Evolutionary conservation across 2,113 vertebrate genomes (phyloP).

Genomic region (Dascyllus trimaculatus): DNA sequence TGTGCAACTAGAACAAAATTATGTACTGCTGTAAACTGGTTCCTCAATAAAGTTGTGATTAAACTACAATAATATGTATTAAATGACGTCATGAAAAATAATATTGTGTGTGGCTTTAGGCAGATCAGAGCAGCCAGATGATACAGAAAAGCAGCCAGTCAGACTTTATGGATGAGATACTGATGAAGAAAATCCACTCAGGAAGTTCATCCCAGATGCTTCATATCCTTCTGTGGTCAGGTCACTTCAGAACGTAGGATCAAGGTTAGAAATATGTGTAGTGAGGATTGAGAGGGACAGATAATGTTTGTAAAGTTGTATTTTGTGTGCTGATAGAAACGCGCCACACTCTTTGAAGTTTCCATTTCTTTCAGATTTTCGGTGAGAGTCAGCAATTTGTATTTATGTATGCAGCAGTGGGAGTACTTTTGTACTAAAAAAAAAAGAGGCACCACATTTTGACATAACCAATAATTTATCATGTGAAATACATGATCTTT

Average conservation of each 20-base stretch:
- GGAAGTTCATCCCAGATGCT: not conserved
- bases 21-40: conserved; percentile 49
- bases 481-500: not conserved
- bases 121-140: not conserved
- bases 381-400: not conserved
- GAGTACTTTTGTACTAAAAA: not conserved
- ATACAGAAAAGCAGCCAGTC: not conserved
- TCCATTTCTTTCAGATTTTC: not conserved
- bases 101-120: not conserved
- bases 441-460: not conserved
- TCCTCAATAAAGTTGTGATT: conserved; percentile 70
- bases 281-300: not conserved
- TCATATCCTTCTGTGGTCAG: not conserved
- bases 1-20: conserved; percentile 39
- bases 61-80: conserved; percentile 16
- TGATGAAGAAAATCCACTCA: not conserved
- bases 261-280: not conserved
- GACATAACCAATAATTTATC: conserved; percentile 2
- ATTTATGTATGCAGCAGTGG: not conserved
- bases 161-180: not conserved
- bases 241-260: not conserved
- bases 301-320: not conserved
- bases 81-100: not conserved
- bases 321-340: too few relatives aligned
- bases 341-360: too few relatives aligned